These are phyloP conservation scores for Vesta saturnalis DNA, from an alignment of 2,888 invertebrate species.

Conservation along the genomic window DNA sequence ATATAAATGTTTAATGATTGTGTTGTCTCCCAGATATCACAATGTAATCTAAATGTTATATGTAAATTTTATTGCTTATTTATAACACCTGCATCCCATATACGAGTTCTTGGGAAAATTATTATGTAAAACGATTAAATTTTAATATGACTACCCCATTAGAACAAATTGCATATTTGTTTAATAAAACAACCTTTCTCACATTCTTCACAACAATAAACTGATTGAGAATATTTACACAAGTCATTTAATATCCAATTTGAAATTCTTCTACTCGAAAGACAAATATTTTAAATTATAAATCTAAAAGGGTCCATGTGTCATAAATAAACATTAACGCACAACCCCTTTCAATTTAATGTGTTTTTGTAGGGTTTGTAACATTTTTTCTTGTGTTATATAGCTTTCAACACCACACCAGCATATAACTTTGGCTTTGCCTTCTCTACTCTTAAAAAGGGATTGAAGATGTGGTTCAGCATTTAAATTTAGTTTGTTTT, in stretches of 20 bases:
- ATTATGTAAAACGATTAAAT: neutral
- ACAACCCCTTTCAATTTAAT: slow-evolving; percentile 20
- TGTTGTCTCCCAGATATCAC: slow-evolving; percentile 3
- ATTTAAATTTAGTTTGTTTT: neutral
- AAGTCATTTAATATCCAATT: neutral
- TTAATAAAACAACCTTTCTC: neutral
- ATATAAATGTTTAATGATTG: slow-evolving; percentile 5
- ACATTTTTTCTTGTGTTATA: slow-evolving; percentile 26
- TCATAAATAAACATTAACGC: slow-evolving; percentile 32
- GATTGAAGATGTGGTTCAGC: neutral
- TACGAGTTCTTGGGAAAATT: neutral
- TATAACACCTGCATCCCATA: neutral
- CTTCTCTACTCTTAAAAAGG: neutral
- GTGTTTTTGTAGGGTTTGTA: slow-evolving; percentile 27
- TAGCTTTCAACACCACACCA: slow-evolving; percentile 28
- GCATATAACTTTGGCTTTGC: slow-evolving; percentile 5
- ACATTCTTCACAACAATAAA: neutral
- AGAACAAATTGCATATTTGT: neutral
- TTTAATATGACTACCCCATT: neutral
- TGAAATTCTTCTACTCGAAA: neutral
- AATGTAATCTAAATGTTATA: slow-evolving; percentile 5
- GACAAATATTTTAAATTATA: slow-evolving; percentile 4
- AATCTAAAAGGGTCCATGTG: slow-evolving; percentile 5
- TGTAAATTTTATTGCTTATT: slow-evolving; percentile 14
- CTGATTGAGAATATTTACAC: neutral